Evolutionary conservation across 1,140 invertebrate genomes (phyloP), one percentile per base, ranked within the genome.

Genomic region (Achatina immaculata): DNA sequence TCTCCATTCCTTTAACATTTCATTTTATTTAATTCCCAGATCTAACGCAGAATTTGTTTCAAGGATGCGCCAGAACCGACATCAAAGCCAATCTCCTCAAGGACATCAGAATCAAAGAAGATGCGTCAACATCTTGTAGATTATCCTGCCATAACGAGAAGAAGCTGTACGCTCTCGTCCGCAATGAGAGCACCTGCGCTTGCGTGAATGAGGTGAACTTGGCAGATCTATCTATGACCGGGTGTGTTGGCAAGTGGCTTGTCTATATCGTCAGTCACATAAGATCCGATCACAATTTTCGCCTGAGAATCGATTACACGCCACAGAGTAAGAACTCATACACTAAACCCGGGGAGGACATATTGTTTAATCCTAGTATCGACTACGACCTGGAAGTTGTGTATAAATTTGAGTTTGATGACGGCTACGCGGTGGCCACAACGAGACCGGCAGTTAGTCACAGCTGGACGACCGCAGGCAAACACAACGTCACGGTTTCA

Each of bases 361-460:
- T 89, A 4, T 65, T 77, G 19, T 85, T 89, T 34, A 65, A 80
- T 21, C 83, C 88, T 6, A 81, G 34, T 19, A 65, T 86, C 4
- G 84, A 83, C 40, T 73, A 86, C 38, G 71, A 75, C 36, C 62
- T 86, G 1, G 72, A 81, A 16, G 73, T 83, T 14, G 77, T 71
- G 51, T 89, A 85, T 71, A 81, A 48, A 34, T 83, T 90, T 48
- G 82, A 88, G 21, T 89, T 90, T 81, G 87, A 86, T 14, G 88
- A 90, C 82, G 87, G 86, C 4, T 81, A 75, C 7, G 82, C 45
- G 19, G 58, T 85, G 19, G 75, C 65, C 2, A 86, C 86, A 0
- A 75, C 76, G 11, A 48, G 76, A 21, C 81, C 84, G 7, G 71
- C 80, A 6, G 71, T 90, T 6, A 83, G 78, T 40, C 85, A 91